Conservation (phyloP, 2,888 invertebrate species). For the Phengaris arion region DNA sequence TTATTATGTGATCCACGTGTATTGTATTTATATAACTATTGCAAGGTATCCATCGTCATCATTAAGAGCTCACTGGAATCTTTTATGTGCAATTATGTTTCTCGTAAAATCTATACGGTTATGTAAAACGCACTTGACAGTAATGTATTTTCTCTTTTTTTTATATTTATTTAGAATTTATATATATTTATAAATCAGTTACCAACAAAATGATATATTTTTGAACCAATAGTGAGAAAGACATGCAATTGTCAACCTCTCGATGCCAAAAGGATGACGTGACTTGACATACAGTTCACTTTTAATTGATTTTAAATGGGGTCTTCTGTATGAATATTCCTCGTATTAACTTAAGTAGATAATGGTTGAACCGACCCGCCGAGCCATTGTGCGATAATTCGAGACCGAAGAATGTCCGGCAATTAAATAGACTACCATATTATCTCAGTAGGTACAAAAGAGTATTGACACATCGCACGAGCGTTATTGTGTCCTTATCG, state of each 20-base stretch:
- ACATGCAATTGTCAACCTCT: background rate
- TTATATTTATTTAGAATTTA: too few species aligned
- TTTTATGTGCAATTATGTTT: too few species aligned
- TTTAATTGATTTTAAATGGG: constrained; percentile 19
- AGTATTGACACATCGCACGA: constrained; percentile 65
- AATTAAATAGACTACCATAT: constrained; percentile 69
- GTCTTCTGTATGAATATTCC: background rate
- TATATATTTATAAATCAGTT: too few species aligned
- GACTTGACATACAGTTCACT: background rate
- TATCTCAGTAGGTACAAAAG: constrained; percentile 72
- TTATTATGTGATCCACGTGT: constrained; percentile 13
- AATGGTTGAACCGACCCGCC: constrained; percentile 53
- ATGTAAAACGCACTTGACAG: too few species aligned
- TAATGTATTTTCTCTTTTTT: too few species aligned
- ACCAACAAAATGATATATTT: too few species aligned
- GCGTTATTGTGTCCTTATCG: constrained; percentile 41
- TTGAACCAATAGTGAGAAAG: background rate
- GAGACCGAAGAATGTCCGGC: constrained; percentile 66
- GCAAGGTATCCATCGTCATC: background rate
- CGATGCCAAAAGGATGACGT: constrained; percentile 12
- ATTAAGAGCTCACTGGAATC: background rate
- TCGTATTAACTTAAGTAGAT: constrained; percentile 41
- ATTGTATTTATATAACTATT: constrained; percentile 11
- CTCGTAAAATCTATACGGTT: too few species aligned
- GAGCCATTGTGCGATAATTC: constrained; percentile 66